Base-by-base conservation (phyloP, 2,888 invertebrate species). In the Eumerus sabulonum region DNA sequence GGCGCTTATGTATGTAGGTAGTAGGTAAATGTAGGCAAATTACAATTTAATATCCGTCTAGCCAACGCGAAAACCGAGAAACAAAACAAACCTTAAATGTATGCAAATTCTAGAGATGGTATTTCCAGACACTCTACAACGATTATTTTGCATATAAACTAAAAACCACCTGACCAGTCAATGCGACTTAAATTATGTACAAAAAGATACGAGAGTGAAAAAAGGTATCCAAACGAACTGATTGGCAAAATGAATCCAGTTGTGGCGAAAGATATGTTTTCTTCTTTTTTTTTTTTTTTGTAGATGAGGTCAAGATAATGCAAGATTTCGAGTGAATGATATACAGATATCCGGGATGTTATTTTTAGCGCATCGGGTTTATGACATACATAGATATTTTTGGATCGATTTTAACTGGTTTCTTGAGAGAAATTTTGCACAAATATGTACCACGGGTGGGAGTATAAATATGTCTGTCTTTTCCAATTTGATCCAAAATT, bases 341-440 rank as follows among this genome's bases (percentile, higher is more conserved):
- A 48, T 7, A 9, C 11, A 63, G 56, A 71, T 63, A 71, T 71
- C 71, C 71, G 71, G 71, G 71, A 62, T 56, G 71, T 18, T 62
- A 71, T 63, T 71, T 71, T 63, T 50, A 35, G 50, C 48, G 47
- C 11, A 13, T 2, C 1, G 12, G 5, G 16, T 38, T n/a, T 27
- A 27, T 56, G 66, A 66, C 56, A 66, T 66, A 66, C 56, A 66
- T 66, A 48, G 56, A 40, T 40, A 45, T 54, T 64, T 54, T 53
- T 11, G 18, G 9, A 18, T 1, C 13, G 0, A n/a, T 40, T 40
- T 42, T 19, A 9, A 12, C n/a, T 7, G 36, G 17, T 5, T 13
- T 1, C 4, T 12, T 14, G 14, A 27, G n/a, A n/a, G n/a, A n/a
- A n/a, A n/a, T n/a, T n/a, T n/a, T n/a, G n/a, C n/a, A 27, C 7